Percentiles rank a stretch among this genome's conserved stretches.
phyloP scores from a whole-genome alignment of 1,140 invertebrate species.

The Cylas formicarius region DNA sequence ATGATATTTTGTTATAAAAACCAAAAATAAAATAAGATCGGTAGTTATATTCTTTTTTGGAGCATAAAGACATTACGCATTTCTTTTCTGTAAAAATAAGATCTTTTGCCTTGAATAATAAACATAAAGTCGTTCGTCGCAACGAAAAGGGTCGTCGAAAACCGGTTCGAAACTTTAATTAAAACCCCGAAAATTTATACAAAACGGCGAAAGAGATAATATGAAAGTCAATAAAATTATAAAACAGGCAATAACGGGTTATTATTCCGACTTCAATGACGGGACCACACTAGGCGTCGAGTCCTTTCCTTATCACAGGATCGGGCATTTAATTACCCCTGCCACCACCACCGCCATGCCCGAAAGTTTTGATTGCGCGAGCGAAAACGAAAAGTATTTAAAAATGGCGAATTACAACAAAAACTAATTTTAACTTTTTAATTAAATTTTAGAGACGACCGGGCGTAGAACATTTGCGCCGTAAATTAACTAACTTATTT shows the following conservation, averaged over 20 bases:
- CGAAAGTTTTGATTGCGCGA: slow-evolving; percentile 35
- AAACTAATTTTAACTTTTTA: slow-evolving; percentile 44
- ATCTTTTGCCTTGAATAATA: too few species aligned
- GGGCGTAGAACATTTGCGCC: slow-evolving; percentile 31
- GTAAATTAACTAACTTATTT: slow-evolving; percentile 39
- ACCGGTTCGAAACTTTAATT: too few species aligned
- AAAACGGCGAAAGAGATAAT: slow-evolving; percentile 7
- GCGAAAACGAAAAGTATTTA: slow-evolving; percentile 37
- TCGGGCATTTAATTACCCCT: slow-evolving; percentile 35
- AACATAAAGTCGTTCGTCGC: too few species aligned
- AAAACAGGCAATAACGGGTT: slow-evolving; percentile 25
- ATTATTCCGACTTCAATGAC: slow-evolving; percentile 27
- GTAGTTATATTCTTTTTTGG: too few species aligned
- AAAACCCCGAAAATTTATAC: slow-evolving; percentile 10
- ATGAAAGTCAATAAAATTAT: slow-evolving; percentile 22
- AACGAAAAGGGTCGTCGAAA: too few species aligned
- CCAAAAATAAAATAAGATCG: too few species aligned
- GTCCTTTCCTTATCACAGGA: slow-evolving; percentile 30
- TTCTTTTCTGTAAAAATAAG: too few species aligned
- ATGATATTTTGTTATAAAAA: too few species aligned
- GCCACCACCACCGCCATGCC: too few species aligned
- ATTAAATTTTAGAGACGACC: slow-evolving; percentile 38
- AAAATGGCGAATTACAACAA: slow-evolving; percentile 42
- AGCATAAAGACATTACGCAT: too few species aligned
- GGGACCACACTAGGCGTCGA: too few species aligned